Evolutionary conservation across 2,888 invertebrate species (phyloP).

Genomic region (Phyllotreta striolata): DNA sequence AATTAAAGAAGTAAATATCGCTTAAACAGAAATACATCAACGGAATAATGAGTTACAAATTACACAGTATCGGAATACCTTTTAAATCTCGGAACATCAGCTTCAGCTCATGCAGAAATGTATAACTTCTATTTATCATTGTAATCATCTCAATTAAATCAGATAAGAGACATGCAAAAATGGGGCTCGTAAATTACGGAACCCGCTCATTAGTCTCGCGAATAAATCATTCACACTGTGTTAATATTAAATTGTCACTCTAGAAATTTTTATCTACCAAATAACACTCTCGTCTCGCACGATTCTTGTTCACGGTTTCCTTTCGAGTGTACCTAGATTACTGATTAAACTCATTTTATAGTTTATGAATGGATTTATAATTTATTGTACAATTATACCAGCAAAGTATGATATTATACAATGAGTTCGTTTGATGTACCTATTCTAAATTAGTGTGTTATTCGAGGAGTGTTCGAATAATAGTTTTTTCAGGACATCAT

Average conservation of each 20-base stretch:
- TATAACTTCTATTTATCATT: slow-evolving; percentile 42
- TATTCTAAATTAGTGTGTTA: too few species aligned
- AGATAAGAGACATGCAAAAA: slow-evolving; percentile 45
- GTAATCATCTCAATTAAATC: slow-evolving; percentile 49
- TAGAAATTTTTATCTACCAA: slow-evolving; percentile 48
- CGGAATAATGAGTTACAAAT: slow-evolving; percentile 8
- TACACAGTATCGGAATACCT: slow-evolving; percentile 9
- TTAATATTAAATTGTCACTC: slow-evolving; percentile 55
- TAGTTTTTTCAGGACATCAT: too few species aligned
- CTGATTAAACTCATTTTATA: slow-evolving; percentile 27
- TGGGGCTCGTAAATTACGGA: slow-evolving; percentile 45
- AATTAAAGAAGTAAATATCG: neutral
- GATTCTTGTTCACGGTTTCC: slow-evolving; percentile 40
- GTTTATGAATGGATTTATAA: slow-evolving; percentile 18
- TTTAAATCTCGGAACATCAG: slow-evolving; percentile 14
- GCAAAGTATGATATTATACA: too few species aligned
- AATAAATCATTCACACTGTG: slow-evolving; percentile 52
- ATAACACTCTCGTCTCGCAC: slow-evolving; percentile 46
- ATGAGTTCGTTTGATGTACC: too few species aligned
- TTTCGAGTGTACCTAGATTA: slow-evolving; percentile 28
- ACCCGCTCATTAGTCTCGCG: slow-evolving; percentile 44
- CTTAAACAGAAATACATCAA: slow-evolving; percentile 3
- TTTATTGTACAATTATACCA: slow-evolving; percentile 10
- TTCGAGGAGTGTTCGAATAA: too few species aligned
- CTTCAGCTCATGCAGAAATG: slow-evolving; percentile 21